Base-by-base conservation (phyloP, 1,140 invertebrate genomes). In the Wiebesia pumilae region DNA sequence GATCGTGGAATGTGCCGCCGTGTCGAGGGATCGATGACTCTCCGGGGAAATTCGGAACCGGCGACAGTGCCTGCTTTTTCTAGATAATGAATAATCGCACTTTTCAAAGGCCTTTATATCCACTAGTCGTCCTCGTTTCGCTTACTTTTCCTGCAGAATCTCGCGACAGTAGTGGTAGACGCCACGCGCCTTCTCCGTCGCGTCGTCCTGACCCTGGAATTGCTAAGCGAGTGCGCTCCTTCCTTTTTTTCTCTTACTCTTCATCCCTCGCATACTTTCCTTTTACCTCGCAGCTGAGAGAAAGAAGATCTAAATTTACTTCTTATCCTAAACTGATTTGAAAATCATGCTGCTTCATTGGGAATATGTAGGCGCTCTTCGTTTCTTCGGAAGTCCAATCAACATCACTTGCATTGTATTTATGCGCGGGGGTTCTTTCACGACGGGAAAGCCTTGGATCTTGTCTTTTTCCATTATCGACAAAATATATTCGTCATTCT, bases 71-170 rank as follows among this genome's bases (percentile, higher is more conserved):
- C 86, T 79, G 62, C 86, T 83, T 84, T 84, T 84, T 81, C 86
- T 51, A 73, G 86, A 87, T 87, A 87, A 87, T 87, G 86, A 87
- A 87, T 87, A 87, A 87, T 87, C 86, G 86, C 43, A 81, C 81
- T 87, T 84, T 81, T 81, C 81, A 83, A 77, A 81, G 78, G 84
- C 78, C 65, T 78, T 71, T 80, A 38, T 84, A 38, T 54, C 51
- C 54, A n/a, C 21, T 14, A 58, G 58, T 27, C 58, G 24, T 14
- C 58, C 35, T 62, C 40, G 30, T 47, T 43, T 33, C 43, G 65
- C 43, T n/a, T 21, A n/a, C n/a, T 30, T 71, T 40, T 33, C 65
- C 67, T 21, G 33, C 65, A 38, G 71, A 75, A 38, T 75, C 33
- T 43, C 38, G 27, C 12, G 30, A 43, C 67, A 54, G 30, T 24